These are phyloP conservation scores for Andrena fulva DNA, from an alignment of 2,888 invertebrate species.

Conservation along the genomic window DNA sequence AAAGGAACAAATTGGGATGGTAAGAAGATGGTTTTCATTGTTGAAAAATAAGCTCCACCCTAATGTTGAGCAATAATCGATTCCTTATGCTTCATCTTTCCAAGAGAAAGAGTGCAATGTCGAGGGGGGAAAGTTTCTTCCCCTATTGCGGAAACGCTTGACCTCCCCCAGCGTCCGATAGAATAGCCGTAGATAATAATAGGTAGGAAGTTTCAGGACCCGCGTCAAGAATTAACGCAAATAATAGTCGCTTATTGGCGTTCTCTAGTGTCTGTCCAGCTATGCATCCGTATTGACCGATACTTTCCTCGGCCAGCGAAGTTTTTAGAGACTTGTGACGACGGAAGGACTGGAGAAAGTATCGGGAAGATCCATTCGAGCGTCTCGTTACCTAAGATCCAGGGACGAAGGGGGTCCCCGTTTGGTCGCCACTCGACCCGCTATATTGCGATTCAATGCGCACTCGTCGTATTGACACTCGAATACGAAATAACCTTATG, in stretches of 20 bases:
- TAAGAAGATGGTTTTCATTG: too few relatives aligned
- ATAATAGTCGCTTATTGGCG: constrained; percentile 71
- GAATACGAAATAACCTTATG: constrained; percentile 49
- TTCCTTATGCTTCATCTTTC: background rate
- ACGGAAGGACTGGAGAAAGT: constrained; percentile 52
- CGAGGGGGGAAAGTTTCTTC: constrained; percentile 1
- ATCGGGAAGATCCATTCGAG: constrained; percentile 68
- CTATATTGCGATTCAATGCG: constrained; percentile 67
- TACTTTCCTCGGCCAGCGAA: constrained; percentile 56
- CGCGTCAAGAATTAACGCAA: constrained; percentile 64
- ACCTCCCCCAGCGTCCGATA: background rate
- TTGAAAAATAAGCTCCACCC: too few relatives aligned
- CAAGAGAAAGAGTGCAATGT: background rate
- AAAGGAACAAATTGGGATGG: too few relatives aligned
- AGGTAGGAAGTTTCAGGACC: constrained; percentile 53
- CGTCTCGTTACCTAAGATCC: constrained; percentile 69
- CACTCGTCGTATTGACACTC: constrained; percentile 51
- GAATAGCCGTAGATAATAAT: constrained; percentile 33
- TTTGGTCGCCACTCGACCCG: constrained; percentile 55
- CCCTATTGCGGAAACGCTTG: background rate
- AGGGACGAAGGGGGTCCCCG: constrained; percentile 46
- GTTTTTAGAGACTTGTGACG: constrained; percentile 55
- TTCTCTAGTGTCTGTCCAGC: constrained; percentile 53
- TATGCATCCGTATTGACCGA: constrained; percentile 68
- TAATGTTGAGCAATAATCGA: background rate